Conservation (phyloP, 2,113 vertebrate species). For the Tricholaema leucomelas region DNA sequence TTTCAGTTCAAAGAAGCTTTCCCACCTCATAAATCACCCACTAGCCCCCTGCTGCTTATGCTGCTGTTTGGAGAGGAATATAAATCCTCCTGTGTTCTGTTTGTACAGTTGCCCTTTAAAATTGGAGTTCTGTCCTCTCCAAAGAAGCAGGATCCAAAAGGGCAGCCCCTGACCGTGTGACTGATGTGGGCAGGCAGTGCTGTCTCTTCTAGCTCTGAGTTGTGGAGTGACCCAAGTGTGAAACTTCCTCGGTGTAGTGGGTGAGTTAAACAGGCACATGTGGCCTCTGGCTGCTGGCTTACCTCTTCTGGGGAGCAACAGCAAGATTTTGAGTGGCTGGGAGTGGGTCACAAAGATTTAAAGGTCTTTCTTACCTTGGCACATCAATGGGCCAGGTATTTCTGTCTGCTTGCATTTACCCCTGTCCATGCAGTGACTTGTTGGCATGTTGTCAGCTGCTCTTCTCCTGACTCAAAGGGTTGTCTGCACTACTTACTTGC, state of each 20-base stretch:
- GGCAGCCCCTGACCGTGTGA: background rate
- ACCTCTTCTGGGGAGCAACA: background rate
- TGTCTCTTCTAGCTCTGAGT: background rate
- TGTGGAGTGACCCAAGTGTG: background rate
- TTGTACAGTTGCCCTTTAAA: conserved; percentile 19
- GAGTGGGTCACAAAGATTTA: background rate
- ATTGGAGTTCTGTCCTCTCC: background rate
- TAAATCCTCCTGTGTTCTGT: conserved; percentile 42
- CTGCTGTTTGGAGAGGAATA: conserved; percentile 27
- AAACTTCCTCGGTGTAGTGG: background rate
- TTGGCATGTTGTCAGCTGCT: background rate
- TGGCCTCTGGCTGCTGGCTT: background rate
- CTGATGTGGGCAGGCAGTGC: background rate
- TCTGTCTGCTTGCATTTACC: background rate
- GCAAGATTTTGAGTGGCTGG: background rate
- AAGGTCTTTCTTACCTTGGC: background rate
- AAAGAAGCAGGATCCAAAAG: background rate
- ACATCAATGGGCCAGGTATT: background rate
- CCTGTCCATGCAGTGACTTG: background rate
- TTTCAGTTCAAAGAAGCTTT: background rate
- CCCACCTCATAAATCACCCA: conserved; percentile 21
- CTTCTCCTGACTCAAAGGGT: background rate
- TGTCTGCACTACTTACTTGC: background rate
- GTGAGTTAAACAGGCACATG: background rate
- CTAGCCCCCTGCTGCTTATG: conserved; percentile 20